Base-by-base conservation (phyloP, 2,113 vertebrate genomes). In the Mastomys natalensis region DNA sequence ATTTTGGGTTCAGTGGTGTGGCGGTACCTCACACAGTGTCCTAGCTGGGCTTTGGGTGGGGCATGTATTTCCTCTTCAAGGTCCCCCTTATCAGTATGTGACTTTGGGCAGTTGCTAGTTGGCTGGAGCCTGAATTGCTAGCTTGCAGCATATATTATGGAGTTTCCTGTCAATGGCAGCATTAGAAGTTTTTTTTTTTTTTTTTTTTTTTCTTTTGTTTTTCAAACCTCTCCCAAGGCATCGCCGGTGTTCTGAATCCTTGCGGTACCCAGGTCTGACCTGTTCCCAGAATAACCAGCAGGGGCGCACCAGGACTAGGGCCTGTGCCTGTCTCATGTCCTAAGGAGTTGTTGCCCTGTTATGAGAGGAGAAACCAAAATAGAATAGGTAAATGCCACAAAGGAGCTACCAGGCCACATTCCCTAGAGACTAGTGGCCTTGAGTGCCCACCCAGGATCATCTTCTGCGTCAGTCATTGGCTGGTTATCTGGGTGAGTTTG, bases 211-310 rank as follows among this genome's bases (percentile, higher is more conserved):
- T 66, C 12, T 68, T 68, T 68, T 34, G 31, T 34, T 64, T 85
- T 48, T 34, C 45, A 7, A 21, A 21, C 17, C 3, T 40, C n/a
- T 78, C 78, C 48, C 8, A 48, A 48, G 40, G 51, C 26, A 34
- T 11, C 31, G 31, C 43, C 29, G 15, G 45, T 37, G 16, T 86
- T 58, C 24, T 2, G 22, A 58, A 34, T 70, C 84, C 17, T 87
- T 5, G 34, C 0, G 0, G 26, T 6, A 5, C 12, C 0, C 4
- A 5, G 43, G 22, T 73, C 21, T 3, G n/a, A 26, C 8, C 70
- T 78, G 84, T 95, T 48, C 92, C 66, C 66, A 37, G 5, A 58
- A 8, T 6, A 11, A 43, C 95, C 97, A 95, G 94, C 58, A 97
- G 96, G 60, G 97, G 92, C 6, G 73, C 62, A 37, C 37, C 3